Base-by-base conservation (phyloP, 2,888 invertebrate genomes). In the Galeruca laticollis region DNA sequence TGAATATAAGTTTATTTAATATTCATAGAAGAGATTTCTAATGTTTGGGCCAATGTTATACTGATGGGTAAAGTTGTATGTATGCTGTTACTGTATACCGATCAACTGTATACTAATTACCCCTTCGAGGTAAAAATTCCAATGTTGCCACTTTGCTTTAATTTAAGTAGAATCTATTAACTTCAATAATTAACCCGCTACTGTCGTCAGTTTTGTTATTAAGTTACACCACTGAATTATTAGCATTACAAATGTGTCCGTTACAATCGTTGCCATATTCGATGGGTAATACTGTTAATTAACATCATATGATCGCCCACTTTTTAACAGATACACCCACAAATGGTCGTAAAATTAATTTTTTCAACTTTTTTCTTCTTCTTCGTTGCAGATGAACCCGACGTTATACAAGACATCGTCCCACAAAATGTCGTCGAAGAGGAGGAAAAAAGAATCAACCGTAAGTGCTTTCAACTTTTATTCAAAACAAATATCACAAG, bases 361-460 rank as follows among this genome's bases (percentile, higher is more conserved):
- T 63, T 69, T 59, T 33, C 52, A 47, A 59, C 64, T 60, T 60
- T 52, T 73, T 73, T 68, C 60, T 68, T 91, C 54, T 60, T 52
- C 72, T 73, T 67, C 60, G 67, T 91, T 92, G 40, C 88, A 94
- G 93, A 90, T 82, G 59, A 66, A 66, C 90, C 91, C 66, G 93
- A 93, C 81, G 87, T 92, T 73, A 89, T 91, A 60, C 92, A 92
- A 86, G 94, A 94, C 84, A 88, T 92, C 79, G 91, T 93, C 57
- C 88, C 88, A 67, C 89, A 89, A 73, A 87, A 90, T 72, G 87
- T 89, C 60, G 87, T 88, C 69, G 92, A 92, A 71, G 92, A 92
- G 77, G 92, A 92, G 80, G 94, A 94, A 85, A 90, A 91, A 80
- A 93, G 91, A 84, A 89, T 92, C 87, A 94, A 93, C 90, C 92